Base-by-base conservation (phyloP, 2,797 vertebrate genomes). In the Artibeus lituratus region DNA sequence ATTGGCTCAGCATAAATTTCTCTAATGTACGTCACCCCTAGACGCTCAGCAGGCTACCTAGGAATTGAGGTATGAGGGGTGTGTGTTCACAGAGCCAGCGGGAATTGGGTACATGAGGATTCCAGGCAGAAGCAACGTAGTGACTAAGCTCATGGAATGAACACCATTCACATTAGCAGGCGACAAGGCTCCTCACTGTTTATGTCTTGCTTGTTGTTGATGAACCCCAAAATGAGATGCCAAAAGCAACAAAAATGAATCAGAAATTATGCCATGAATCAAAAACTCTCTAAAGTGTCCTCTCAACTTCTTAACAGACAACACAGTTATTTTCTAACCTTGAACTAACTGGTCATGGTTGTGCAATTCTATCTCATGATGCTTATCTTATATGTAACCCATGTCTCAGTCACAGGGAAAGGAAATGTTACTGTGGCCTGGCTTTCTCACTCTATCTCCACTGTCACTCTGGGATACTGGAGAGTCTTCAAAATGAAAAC, bases 401-500 rank as follows among this genome's bases (percentile, higher is more conserved):
- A n/a, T 7, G 1, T 26, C 67, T 44, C 65, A 18, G 44, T 87
- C 77, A n/a, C 3, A 26, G 51, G 35, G 47, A 44, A 57, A 83
- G 26, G 12, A 55, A 72, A 67, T 62, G 11, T 89, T 22, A 72
- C 53, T 2, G 51, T n/a, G 53, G 21, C 2, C 55, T 35, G 32
- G 42, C 47, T 78, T 80, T 72, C 35, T 87, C 59, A 82, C 62
- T 78, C n/a, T 65, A 37, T 74, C 69, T 82, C 26, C 57, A 42
- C 15, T 91, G 55, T 42, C 2, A 24, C n/a, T 87, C 44, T 78
- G 22, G 18, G 35, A 74, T 92, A 62, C 0, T 57, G n/a, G 14
- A 80, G 29, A 77, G 21, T 73, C 55, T 92, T 86, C 35, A 67
- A 83, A 90, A 67, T 44, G 44, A 51, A 93, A 80, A 84, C 29